Percentiles rank a stretch among this genome's conserved stretches.
Conservation (phyloP, 2,113 vertebrate genomes). For the Rissa tridactyla region DNA sequence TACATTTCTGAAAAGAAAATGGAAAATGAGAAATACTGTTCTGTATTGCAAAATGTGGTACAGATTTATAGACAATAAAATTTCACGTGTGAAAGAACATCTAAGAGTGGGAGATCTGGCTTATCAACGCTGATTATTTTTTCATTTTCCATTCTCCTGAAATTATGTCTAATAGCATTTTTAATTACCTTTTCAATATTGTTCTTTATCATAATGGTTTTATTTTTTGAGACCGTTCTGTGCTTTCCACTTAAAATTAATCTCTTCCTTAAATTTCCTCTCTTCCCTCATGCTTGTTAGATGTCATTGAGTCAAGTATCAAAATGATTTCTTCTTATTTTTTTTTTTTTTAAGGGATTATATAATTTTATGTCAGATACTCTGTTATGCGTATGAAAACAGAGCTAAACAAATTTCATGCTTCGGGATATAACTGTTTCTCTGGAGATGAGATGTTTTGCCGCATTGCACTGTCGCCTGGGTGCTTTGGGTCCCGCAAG, state of each 20-base stretch:
- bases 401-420: background rate
- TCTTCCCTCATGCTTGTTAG: background rate
- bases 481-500: background rate
- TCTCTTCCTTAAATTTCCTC: background rate
- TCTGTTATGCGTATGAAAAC: background rate
- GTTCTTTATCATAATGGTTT: background rate
- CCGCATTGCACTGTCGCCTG: background rate
- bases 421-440: background rate
- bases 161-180: constrained; percentile 10
- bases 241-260: constrained; percentile 18
- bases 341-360: background rate
- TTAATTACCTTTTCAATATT: constrained; percentile 4
- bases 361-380: constrained; percentile 20
- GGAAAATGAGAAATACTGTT: background rate
- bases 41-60: background rate
- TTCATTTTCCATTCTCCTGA: background rate
- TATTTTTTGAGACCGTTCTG: constrained; percentile 16
- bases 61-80: background rate
- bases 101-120: background rate
- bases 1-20: background rate
- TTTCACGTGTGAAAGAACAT: background rate
- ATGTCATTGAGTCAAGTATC: background rate
- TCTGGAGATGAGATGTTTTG: background rate
- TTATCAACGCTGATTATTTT: constrained; percentile 26
- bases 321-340: background rate